These are phyloP conservation scores for Gryon sp. DNA, from an alignment of 1,140 invertebrate genomes.

Conservation along the genomic window DNA sequence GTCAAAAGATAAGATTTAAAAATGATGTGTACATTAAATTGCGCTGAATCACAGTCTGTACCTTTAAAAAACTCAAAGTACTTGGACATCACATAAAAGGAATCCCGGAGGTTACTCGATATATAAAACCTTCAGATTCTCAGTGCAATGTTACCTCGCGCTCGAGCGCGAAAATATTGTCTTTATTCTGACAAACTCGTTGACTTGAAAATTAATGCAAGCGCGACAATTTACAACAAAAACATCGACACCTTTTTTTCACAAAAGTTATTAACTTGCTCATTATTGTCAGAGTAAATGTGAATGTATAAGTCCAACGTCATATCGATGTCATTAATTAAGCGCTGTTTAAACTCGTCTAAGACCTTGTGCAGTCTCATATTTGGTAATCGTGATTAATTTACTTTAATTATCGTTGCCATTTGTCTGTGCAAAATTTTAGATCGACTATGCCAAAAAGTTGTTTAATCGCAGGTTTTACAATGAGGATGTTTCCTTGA, in stretches of 20 bases:
- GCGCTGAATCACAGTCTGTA: no score
- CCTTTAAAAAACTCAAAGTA: conserved; percentile 19
- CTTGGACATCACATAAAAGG: conserved; percentile 41
- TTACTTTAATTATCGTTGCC: conserved; percentile 7
- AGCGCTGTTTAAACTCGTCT: conserved; percentile 7
- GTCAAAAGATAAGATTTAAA: no score
- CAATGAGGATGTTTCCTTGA: no score
- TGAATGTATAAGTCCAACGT: conserved; percentile 13
- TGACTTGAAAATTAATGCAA: conserved; percentile 25
- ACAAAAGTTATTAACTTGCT: conserved; percentile 34
- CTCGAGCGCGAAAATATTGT: no score
- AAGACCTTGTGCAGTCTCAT: conserved; percentile 18
- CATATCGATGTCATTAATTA: conserved; percentile 28
- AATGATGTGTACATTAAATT: conserved; percentile 1
- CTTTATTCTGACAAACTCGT: conserved; percentile 15
- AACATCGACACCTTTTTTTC: conserved; percentile 12
- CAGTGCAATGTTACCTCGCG: background rate
- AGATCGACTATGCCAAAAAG: no score
- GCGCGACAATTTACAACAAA: conserved; percentile 17
- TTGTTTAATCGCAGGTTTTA: no score
- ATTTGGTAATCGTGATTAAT: conserved; percentile 24
- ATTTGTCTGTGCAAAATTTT: conserved; percentile 8
- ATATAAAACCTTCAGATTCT: conserved; percentile 22
- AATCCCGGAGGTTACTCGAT: conserved; percentile 27
- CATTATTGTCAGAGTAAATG: background rate